Base-by-base conservation (phyloP, 1,140 invertebrate genomes). In the Battus philenor region DNA sequence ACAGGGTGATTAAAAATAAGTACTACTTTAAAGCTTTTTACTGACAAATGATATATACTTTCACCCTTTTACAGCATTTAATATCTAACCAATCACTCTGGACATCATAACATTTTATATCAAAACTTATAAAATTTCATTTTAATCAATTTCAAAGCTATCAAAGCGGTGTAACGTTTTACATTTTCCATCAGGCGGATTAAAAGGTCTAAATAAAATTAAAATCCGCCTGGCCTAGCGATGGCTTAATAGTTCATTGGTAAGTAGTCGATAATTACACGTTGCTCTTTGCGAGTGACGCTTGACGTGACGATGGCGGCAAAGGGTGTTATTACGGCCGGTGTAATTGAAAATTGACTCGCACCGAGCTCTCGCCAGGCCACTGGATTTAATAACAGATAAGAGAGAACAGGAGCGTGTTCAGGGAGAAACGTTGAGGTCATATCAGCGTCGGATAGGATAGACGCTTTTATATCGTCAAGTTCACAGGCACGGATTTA, bases 371-470 rank as follows among this genome's bases (percentile, higher is more conserved):
- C 33, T 51, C 56, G 36, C 51, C 22, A 36, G 44, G 29, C 20
- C 24, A 41, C 32, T 31, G 44, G 64, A 67, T 69, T 67, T 68
- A 68, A 67, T 67, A 69, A 61, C 54, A 69, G 66, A 72, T 72
- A 68, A 69, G 53, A 54, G 60, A 54, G 58, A 62, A 59, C 46
- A 54, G 62, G 20, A 39, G 26, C 27, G 13, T 27, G 38, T 41
- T 17, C 12, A n/a, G 12, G 2, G 22, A 13, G 38, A 41, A 16
- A 41, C 12, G 38, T 41, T 29, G 38, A 41, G 38, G 38, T 41
- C 16, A 41, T 22, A 29, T 41, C 15, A 1, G 2, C 16, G 24
- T 15, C 38, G 1, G 38, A 41, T 41, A 38, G 20, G 2, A 7
- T 4, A 6, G 1, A 1, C n/a, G n/a, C 38, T 15, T 27, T 41